phyloP scores from a whole-genome alignment of 2,888 invertebrate species.

The Schizotus pectinicornis region DNA sequence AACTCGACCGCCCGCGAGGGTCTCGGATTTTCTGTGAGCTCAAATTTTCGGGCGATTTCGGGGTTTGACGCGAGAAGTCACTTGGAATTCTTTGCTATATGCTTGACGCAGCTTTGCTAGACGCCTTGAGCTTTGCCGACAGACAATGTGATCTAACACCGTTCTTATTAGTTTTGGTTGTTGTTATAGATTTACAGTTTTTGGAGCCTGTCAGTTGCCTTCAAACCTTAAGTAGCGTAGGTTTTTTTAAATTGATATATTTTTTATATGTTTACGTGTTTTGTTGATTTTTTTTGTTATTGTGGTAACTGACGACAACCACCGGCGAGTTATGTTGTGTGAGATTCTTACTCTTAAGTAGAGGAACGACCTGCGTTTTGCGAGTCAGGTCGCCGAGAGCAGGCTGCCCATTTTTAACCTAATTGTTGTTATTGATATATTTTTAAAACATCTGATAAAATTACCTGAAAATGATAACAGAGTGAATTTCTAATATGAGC shows the following conservation, averaged over 20 bases:
- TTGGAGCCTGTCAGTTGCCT: slow-evolving; percentile 53
- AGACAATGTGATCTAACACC: slow-evolving; percentile 50
- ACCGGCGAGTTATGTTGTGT: slow-evolving; percentile 42
- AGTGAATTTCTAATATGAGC: slow-evolving; percentile 53
- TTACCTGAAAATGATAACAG: slow-evolving; percentile 56
- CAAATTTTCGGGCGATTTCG: slow-evolving; percentile 6
- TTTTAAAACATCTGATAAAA: slow-evolving; percentile 55
- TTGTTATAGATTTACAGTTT: slow-evolving; percentile 48
- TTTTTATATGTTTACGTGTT: slow-evolving; percentile 53
- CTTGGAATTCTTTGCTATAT: slow-evolving; percentile 38
- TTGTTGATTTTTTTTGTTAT: slow-evolving; percentile 49
- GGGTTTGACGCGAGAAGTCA: neutral
- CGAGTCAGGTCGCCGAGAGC: slow-evolving; percentile 47
- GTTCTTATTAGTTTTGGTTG: slow-evolving; percentile 41
- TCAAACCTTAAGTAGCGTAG: slow-evolving; percentile 34
- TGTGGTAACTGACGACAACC: slow-evolving; percentile 44
- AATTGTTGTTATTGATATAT: slow-evolving; percentile 60
- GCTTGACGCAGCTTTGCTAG: slow-evolving; percentile 50
- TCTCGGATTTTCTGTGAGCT: neutral
- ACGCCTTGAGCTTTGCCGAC: slow-evolving; percentile 52
- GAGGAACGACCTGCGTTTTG: slow-evolving; percentile 32
- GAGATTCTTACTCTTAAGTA: slow-evolving; percentile 42
- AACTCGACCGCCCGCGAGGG: neutral
- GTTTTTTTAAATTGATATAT: slow-evolving; percentile 20
- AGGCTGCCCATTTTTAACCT: slow-evolving; percentile 54